Evolutionary conservation across 2,113 vertebrate genomes (phyloP), one percentile per base, ranked within the genome.

Genomic region (Heterocephalus glaber): DNA sequence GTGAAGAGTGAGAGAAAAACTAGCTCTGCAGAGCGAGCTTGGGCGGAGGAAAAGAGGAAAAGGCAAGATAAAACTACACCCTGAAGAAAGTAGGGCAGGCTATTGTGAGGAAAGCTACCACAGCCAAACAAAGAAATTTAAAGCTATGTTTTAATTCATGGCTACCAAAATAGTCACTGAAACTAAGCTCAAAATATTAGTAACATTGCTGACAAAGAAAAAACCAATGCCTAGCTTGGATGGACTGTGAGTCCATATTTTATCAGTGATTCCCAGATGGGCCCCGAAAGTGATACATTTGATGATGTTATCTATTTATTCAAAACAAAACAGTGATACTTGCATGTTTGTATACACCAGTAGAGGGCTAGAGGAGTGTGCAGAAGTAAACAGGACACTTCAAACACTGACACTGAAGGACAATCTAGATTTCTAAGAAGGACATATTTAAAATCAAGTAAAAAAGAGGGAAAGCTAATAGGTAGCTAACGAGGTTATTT

Each of bases 71-170:
- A 49, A 30, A 49, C 44, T 49, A 49, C 26, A 49, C 14, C 44
- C 12, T 47, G 72, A 38, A 76, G 13, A 24, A 76, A 47, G 41
- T 26, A 47, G 26, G 44, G 28, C 26, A 33, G 74, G 13, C 47
- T 77, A 47, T 17, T 49, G 28, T 49, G 26, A 49, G 28, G 14
- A 49, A 77, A 49, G 44, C 7, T 28, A 77, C 3, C 16, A 77
- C 19, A 77, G 80, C 19, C 84, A 91, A 92, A 70, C 56, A 84
- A 93, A 92, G 77, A 60, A 97, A 96, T 63, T 52, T 91, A 95
- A 97, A 81, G 22, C 30, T 72, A 65, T 83, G 16, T 91, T 94
- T 91, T 76, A 89, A 95, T 91, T 94, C 79, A 68, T 28, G 11
- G 95, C 19, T 86, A 93, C 7, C 79, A 84, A 94, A 88, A 28